These are phyloP conservation scores for Anas capensis DNA, from an alignment of 2,797 vertebrate species.

Conservation along the genomic window DNA sequence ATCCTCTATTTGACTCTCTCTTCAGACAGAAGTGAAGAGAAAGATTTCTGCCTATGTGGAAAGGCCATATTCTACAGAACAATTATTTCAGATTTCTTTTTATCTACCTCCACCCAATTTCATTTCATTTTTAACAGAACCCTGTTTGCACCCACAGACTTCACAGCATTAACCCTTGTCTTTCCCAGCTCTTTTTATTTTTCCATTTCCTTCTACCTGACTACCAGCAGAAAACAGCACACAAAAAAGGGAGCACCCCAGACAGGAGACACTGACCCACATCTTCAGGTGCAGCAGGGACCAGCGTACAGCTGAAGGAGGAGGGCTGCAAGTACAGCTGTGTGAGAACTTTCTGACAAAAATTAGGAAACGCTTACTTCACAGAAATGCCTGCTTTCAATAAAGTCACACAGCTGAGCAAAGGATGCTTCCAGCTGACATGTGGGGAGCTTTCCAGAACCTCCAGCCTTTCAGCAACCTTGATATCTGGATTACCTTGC, in stretches of 20 bases:
- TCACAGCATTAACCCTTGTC: slow-evolving; percentile 52
- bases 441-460: neutral
- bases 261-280: neutral
- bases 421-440: neutral
- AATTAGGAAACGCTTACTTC: neutral
- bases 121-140: slow-evolving; percentile 73
- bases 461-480: neutral
- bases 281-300: neutral
- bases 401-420: neutral
- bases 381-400: neutral
- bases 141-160: slow-evolving; percentile 47
- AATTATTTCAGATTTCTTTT: slow-evolving; percentile 79
- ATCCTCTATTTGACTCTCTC: slow-evolving; percentile 80
- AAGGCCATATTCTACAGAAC: slow-evolving; percentile 77
- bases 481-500: too few relatives aligned
- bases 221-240: neutral
- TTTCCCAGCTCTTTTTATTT: neutral
- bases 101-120: slow-evolving; percentile 73
- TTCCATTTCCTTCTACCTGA: neutral
- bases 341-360: neutral
- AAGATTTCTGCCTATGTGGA: slow-evolving; percentile 76
- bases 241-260: neutral
- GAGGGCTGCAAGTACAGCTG: neutral
- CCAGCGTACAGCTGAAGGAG: neutral
- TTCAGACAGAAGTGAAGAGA: slow-evolving; percentile 77